Percentiles rank a stretch among this genome's conserved stretches.
Evolutionary conservation across 2,888 invertebrate species (phyloP).

Genomic region (Tachina lurida): DNA sequence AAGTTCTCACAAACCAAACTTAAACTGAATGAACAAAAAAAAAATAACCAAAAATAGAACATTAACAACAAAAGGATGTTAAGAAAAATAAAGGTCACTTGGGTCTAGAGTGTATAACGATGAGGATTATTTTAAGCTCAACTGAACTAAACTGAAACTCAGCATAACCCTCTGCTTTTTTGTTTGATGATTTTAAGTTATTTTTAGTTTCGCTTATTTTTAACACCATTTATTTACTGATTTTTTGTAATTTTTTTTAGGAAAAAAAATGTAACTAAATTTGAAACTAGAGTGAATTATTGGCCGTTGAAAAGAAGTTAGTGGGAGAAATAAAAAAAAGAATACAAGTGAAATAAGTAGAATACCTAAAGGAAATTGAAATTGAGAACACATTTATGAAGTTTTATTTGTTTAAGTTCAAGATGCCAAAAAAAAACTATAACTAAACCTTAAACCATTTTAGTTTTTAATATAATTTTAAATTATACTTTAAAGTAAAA

Average conservation of each 20-base stretch:
- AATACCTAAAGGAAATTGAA: constrained; percentile 40
- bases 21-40: constrained; percentile 19
- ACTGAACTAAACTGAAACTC: constrained; percentile 57
- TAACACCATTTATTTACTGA: constrained; percentile 40
- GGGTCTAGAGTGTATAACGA: constrained; percentile 65
- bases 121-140: constrained; percentile 64
- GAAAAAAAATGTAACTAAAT: constrained; percentile 48
- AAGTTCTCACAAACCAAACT: constrained; percentile 43
- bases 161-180: constrained; percentile 49
- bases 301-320: constrained; percentile 24
- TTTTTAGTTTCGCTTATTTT: constrained; percentile 56
- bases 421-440: background rate
- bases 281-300: constrained; percentile 59
- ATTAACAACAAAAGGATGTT: constrained; percentile 42
- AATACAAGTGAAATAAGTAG: background rate
- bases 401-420: constrained; percentile 12
- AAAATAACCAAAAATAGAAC: constrained; percentile 12
- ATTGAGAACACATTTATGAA: constrained; percentile 49
- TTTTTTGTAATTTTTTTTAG: constrained; percentile 3
- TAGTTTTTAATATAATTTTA: background rate
- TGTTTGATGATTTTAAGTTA: constrained; percentile 60
- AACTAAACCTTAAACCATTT: background rate
- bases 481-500: background rate
- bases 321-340: background rate
- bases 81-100: constrained; percentile 60